These are phyloP conservation scores for Argyrosomus regius DNA, from an alignment of 2,797 vertebrate genomes.

Conservation along the genomic window DNA sequence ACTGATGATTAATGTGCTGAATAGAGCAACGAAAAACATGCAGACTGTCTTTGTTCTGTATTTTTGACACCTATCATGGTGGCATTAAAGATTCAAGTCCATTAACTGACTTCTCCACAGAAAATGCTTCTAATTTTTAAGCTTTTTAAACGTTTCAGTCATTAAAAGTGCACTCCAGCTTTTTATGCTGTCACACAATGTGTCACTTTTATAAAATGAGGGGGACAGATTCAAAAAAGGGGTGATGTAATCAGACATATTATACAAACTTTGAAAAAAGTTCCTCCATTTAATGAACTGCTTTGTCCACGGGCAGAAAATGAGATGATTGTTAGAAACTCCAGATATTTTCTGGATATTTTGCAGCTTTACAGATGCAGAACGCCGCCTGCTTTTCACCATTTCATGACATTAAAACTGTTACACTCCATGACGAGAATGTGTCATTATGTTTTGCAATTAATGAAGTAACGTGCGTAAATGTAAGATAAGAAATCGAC, in stretches of 20 bases:
- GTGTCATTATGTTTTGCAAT: conserved; percentile 2
- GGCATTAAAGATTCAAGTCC: not conserved
- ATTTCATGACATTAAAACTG: not conserved
- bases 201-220: not conserved
- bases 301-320: not conserved
- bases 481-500: conserved; percentile 2
- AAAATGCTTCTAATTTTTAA: not conserved
- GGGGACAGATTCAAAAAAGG: not conserved
- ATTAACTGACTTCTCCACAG: not conserved
- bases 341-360: not conserved
- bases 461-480: conserved; percentile 16
- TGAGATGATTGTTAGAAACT: not conserved
- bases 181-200: not conserved
- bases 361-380: not conserved
- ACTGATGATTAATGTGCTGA: not conserved
- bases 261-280: not conserved
- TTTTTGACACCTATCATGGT: not conserved
- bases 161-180: not conserved
- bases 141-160: conserved; percentile 2
- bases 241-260: not conserved
- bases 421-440: not conserved
- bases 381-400: conserved; percentile 1
- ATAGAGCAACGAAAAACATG: not conserved
- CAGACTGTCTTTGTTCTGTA: not conserved
- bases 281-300: not conserved